These are phyloP conservation scores for Heterodera schachtii DNA, from an alignment of 1,140 invertebrate species.

Conservation along the genomic window DNA sequence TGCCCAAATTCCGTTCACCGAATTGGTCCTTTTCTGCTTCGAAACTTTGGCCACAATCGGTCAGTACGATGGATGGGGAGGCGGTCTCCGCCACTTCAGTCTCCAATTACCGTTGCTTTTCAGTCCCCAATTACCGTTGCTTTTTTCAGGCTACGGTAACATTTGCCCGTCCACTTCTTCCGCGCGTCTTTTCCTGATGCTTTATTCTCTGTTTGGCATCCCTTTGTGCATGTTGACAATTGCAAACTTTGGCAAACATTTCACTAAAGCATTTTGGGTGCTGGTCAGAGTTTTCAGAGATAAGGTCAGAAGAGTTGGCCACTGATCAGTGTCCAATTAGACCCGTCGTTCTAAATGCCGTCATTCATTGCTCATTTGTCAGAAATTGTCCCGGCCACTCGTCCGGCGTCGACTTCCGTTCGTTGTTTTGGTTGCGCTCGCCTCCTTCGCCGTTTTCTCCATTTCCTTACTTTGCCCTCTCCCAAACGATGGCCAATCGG, in stretches of 20 bases:
- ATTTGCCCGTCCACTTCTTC: constrained; percentile 29
- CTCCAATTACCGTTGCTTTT: background rate
- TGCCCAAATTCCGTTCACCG: constrained; percentile 9
- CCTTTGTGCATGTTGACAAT: constrained; percentile 33
- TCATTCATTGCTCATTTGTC: background rate
- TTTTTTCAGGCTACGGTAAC: constrained; percentile 23
- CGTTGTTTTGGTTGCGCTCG: background rate
- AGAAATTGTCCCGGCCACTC: background rate
- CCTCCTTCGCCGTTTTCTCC: background rate
- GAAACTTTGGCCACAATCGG: constrained; percentile 32
- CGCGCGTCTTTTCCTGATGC: constrained; percentile 15
- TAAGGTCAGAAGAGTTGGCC: background rate
- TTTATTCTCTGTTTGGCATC: constrained; percentile 29
- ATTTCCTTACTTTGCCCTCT: background rate
- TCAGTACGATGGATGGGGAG: background rate
- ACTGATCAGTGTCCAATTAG: background rate
- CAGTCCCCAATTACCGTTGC: background rate
- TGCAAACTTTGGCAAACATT: constrained; percentile 31
- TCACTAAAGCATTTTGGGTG: constrained; percentile 31
- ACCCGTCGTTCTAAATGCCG: background rate
- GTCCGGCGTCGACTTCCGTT: background rate
- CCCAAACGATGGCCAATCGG: background rate
- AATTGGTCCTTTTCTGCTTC: constrained; percentile 34
- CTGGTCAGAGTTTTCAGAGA: background rate
- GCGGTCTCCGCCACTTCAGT: background rate